Percentiles rank a stretch among this genome's conserved stretches.
These are phyloP conservation scores for Apolygus lucorum DNA, from an alignment of 1,140 invertebrate species.

Conservation along the genomic window DNA sequence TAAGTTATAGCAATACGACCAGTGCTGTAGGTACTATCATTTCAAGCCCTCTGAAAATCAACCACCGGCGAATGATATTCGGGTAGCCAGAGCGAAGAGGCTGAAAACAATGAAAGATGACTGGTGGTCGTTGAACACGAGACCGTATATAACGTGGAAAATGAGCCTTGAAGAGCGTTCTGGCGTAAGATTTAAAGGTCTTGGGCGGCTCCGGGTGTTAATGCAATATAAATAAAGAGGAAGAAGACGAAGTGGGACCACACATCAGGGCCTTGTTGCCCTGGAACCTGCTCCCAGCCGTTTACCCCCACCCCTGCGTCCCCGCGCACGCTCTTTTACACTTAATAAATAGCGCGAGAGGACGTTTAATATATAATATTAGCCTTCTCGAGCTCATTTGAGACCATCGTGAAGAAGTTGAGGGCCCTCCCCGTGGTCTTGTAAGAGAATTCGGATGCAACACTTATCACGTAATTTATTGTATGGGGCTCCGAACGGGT, in stretches of 20 bases:
- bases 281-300: neutral
- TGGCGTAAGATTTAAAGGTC: neutral
- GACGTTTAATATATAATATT: neutral
- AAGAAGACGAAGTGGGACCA: constrained; percentile 4
- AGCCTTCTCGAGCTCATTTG: neutral
- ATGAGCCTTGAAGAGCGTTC: neutral
- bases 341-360: neutral
- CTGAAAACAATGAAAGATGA: neutral
- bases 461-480: neutral
- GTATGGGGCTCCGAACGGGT: constrained; percentile 15
- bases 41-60: no score
- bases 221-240: constrained; percentile 8
- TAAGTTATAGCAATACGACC: no score
- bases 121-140: neutral
- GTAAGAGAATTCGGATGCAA: neutral
- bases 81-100: no score
- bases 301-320: neutral
- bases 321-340: neutral
- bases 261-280: constrained; percentile 1
- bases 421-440: neutral
- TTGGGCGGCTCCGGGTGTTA: neutral
- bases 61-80: no score
- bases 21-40: no score
- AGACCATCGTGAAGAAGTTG: neutral
- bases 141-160: neutral